phyloP scores from a whole-genome alignment of 2,888 invertebrate genomes.

The Synergus gifuensis region DNA sequence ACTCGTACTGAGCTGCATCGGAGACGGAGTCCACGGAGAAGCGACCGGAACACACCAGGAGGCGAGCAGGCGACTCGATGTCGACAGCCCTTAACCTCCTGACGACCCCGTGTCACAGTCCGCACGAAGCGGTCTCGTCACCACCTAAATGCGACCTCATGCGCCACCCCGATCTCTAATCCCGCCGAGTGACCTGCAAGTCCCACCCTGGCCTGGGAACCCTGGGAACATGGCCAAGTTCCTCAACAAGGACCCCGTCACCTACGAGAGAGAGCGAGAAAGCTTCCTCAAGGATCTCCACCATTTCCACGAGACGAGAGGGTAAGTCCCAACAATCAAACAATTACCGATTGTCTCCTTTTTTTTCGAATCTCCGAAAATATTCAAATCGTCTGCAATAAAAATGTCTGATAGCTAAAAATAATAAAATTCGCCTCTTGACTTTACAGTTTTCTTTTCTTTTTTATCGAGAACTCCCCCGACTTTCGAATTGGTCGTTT shows the following conservation, averaged over 20 bases:
- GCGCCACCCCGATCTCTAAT: slow-evolving; percentile 46
- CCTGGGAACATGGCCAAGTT: slow-evolving; percentile 81
- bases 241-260: slow-evolving; percentile 85
- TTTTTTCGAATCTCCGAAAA: not conserved
- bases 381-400: too few species aligned
- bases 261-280: slow-evolving; percentile 88
- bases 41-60: not conserved
- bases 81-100: slow-evolving; percentile 45
- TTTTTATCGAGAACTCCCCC: too few species aligned
- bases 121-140: slow-evolving; percentile 31
- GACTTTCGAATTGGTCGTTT: too few species aligned
- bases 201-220: slow-evolving; percentile 65
- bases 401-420: too few species aligned
- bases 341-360: not conserved
- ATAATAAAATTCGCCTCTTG: too few species aligned
- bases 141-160: slow-evolving; percentile 48
- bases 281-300: slow-evolving; percentile 91
- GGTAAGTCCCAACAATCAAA: slow-evolving; percentile 82
- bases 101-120: slow-evolving; percentile 38
- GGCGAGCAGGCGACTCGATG: slow-evolving; percentile 9
- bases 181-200: slow-evolving; percentile 41
- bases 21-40: too few species aligned
- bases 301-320: slow-evolving; percentile 94
- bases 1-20: too few species aligned
- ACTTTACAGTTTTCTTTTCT: too few species aligned